Base-by-base conservation (phyloP, 2,888 invertebrate genomes). In the Pyrochroa serraticornis region DNA sequence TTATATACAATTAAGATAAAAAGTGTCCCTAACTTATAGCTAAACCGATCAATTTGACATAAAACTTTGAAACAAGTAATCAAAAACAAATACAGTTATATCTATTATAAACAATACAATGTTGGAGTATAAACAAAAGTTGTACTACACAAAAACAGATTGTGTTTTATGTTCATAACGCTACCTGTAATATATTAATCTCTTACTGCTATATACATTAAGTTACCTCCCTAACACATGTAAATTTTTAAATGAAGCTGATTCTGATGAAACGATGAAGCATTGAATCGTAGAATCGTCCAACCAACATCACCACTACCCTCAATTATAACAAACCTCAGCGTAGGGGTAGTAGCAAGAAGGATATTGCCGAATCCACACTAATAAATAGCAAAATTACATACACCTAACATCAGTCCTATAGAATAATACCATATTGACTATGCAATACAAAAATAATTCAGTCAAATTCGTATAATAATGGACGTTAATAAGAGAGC, bases 361-460 rank as follows among this genome's bases (percentile, higher is more conserved):
- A 5, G 3, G 22, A 5, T 22, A 5, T 5, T n/a, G 32, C 8
- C 3, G 2, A 44, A 30, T 5, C 10, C 10, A 7, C 14, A 48
- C 39, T 59, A 44, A 32, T 35, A 36, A 42, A 52, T 41, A 49
- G 47, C 50, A 12, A 35, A 52, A 48, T 57, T 60, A 60, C 50
- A 59, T 41, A 46, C 58, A 64, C 57, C 49, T 55, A 62, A 65
- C 61, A 64, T 70, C 71, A 69, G 68, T 71, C 66, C 67, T 67
- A 63, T 63, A 61, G 58, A 65, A 62, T 67, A 66, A 66, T 66
- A 68, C 64, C 63, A 66, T 55, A 48, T 63, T 65, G 59, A 55
- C 56, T 56, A 65, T 64, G 60, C 62, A 63, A 66, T 72, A 72
- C 66, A 72, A 72, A 72, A 71, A 72, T 72, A 72, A 71, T 69